These are phyloP conservation scores for Spodoptera frugiperda DNA, from an alignment of 1,140 invertebrate genomes.

Conservation along the genomic window DNA sequence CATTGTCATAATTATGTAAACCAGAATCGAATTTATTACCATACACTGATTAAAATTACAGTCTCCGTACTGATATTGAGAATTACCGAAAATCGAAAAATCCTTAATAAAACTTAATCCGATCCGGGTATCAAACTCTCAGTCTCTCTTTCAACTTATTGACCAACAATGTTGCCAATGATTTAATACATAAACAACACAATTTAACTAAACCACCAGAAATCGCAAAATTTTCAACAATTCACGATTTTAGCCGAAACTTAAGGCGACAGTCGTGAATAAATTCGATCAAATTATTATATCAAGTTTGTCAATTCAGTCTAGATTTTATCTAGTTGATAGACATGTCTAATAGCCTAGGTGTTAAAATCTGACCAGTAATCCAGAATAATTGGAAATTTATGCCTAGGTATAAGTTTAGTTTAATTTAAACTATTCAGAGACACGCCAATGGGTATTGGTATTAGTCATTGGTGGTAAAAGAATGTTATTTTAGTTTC, in stretches of 20 bases:
- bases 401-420: not conserved
- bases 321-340: constrained; percentile 19
- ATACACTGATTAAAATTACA: too few relatives aligned
- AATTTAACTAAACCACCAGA: not conserved
- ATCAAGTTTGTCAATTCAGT: constrained; percentile 9
- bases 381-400: constrained; percentile 5
- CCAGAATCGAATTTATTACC: too few relatives aligned
- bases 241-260: constrained; percentile 5
- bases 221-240: constrained; percentile 28
- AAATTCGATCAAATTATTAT: constrained; percentile 10
- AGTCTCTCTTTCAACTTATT: too few relatives aligned
- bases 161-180: too few relatives aligned
- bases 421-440: not conserved
- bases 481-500: too few relatives aligned
- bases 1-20: too few relatives aligned
- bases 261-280: not conserved
- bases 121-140: too few relatives aligned
- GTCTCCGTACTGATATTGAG: too few relatives aligned
- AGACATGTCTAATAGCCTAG: constrained; percentile 8
- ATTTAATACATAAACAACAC: not conserved
- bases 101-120: too few relatives aligned
- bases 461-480: not conserved
- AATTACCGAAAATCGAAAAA: too few relatives aligned
- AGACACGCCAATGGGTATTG: not conserved
- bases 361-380: constrained; percentile 13